Base-by-base conservation (phyloP, 2,888 invertebrate species). In the Phyllotreta striolata region DNA sequence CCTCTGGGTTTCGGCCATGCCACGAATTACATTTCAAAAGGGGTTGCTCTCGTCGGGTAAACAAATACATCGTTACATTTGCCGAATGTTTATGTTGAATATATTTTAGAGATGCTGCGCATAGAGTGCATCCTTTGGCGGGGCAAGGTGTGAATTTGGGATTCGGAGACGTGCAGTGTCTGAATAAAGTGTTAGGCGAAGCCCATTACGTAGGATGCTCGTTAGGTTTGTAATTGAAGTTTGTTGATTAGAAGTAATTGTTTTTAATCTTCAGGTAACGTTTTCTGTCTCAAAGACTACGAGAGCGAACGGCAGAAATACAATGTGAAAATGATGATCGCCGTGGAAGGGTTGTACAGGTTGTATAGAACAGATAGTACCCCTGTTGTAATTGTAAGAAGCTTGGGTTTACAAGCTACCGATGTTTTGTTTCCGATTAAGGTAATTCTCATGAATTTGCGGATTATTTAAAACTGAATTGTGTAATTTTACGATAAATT, bases 121-220 rank as follows among this genome's bases (percentile, higher is more conserved):
- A 98, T 83, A 86, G 96, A 70, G 88, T 98, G 13, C 98, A 99
- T 82, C 98, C 98, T 0, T 80, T 99, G 70, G 98, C 98, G 40
- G 98, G 98, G 0, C 98, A 98, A 83, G 99, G 99, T 6, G 95
- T 98, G 0, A 99, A 99, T 84, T 84, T 99, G 47, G 99, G 99
- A 1, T 96, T 98, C 80, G 95, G 95, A 6, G 99, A 99, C 83
- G 90, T 96, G 0, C 83, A 85, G 37, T 86, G 87, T 69, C 84
- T 99, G n/a, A 86, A 89, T 0, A 83, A 88, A 52, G 78, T 88
- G 9, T 81, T 99, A 10, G 86, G 89, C 0, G 86, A 91, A 14
- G 88, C 91, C 0, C 83, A 88, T 0, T 88, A 88, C 75, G 83
- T 86, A 63, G 98, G 98, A 1, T 85, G 88, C 57, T 87, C 89